Percentiles rank a stretch among this genome's conserved stretches.
Evolutionary conservation across 2,113 vertebrate genomes (phyloP).

Genomic region (Crotalus tigris): DNA sequence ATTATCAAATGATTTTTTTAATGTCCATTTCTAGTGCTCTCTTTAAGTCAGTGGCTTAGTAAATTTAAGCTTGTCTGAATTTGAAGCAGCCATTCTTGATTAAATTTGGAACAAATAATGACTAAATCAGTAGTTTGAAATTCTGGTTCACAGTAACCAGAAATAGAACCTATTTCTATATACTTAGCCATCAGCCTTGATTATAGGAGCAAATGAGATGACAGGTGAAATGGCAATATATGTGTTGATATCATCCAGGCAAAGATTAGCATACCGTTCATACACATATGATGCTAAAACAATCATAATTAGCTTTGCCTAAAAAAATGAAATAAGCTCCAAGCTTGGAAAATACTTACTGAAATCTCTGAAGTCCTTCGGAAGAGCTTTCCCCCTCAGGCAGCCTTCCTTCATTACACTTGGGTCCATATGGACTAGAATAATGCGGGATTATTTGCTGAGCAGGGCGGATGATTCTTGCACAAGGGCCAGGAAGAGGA

Average conservation of each 20-base stretch:
- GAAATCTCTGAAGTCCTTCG: conserved; percentile 50
- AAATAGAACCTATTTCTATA: background rate
- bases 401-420: conserved; percentile 30
- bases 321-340: background rate
- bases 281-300: background rate
- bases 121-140: background rate
- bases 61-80: background rate
- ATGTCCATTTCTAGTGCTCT: background rate
- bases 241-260: background rate
- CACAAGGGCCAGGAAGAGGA: conserved; percentile 46
- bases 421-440: conserved; percentile 45
- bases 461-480: conserved; percentile 40
- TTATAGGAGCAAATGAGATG: background rate
- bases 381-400: conserved; percentile 34
- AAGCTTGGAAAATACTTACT: conserved; percentile 38
- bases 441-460: conserved; percentile 60
- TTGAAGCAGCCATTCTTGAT: background rate
- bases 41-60: background rate
- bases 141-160: background rate
- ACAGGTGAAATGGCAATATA: background rate
- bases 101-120: background rate
- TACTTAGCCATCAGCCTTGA: background rate
- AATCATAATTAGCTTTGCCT: background rate
- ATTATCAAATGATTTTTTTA: background rate
- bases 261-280: background rate